Base-by-base conservation (phyloP, 1,140 invertebrate genomes). In the Goniozus legneri region DNA sequence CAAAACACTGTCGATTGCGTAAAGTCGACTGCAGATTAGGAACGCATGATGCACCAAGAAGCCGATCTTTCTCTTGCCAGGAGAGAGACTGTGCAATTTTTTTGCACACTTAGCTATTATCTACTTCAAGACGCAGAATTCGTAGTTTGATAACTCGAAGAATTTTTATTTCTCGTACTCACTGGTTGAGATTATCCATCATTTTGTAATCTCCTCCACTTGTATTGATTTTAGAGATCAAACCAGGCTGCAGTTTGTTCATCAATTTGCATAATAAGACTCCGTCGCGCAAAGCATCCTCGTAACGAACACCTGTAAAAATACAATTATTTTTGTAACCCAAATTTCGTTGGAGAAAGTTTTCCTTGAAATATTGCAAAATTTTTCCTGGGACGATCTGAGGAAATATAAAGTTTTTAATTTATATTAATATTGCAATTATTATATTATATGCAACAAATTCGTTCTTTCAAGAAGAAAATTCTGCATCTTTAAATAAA, bases 161-260 rank as follows among this genome's bases (percentile, higher is more conserved):
- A n/a, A n/a, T n/a, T n/a, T n/a, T n/a, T n/a, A n/a, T n/a, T n/a
- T n/a, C n/a, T n/a, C n/a, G 48, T 54, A 81, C 86, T 81, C 75
- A 90, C 87, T 89, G 86, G 73, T 84, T 88, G 34, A 95, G 86
- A 64, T 96, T 96, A 64, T 96, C 91, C 91, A 95, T 95, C 78
- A 93, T 85, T 62, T 93, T 94, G 74, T 95, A 96, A 57, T 94
- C 91, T 0, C 89, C 89, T 2, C 91, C 92, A 2, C 84, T 84
- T 1, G 82, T 81, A 68, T 95, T 93, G 58, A 95, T 87, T 71
- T 90, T 94, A n/a, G 83, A 76, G 44, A 95, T 85, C 53, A 86
- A 82, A 19, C 91, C 91, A 2, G 92, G 92, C 54, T 84, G 76
- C 4, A 96, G 75, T 61, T 85, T 84, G 74, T 95, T 93, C 86